A percentile compares a stretch with the other conserved stretches of the same genome.
Conservation (phyloP, 2,113 vertebrate species). For the Miniopterus natalensis region DNA sequence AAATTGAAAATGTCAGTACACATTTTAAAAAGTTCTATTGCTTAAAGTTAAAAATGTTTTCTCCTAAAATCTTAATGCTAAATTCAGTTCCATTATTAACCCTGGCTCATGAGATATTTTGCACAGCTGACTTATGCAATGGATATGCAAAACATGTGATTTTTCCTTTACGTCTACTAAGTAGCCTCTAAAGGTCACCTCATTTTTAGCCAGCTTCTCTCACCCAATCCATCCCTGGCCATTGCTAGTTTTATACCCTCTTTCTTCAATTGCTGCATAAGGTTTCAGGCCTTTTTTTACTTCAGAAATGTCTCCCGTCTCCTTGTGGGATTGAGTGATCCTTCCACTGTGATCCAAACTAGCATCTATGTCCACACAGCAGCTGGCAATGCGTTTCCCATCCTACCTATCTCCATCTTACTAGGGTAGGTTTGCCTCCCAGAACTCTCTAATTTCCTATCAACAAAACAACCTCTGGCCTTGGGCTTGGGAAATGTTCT, state of each 20-base stretch:
- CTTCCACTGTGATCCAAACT: background rate
- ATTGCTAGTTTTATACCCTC: background rate
- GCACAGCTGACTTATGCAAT: background rate
- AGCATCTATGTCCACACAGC: background rate
- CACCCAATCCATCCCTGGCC: accelerated
- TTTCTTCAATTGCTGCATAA: background rate
- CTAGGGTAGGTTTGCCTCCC: background rate
- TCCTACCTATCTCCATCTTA: background rate
- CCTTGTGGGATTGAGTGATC: background rate
- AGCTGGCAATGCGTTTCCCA: background rate
- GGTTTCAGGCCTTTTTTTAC: background rate
- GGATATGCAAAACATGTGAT: background rate
- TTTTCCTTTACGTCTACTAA: background rate
- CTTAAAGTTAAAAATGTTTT: conserved; percentile 3
- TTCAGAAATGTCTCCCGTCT: background rate
- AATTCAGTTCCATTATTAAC: conserved; percentile 20
- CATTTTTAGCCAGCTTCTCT: background rate
- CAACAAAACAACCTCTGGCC: conserved; percentile 15
- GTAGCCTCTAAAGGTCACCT: background rate
- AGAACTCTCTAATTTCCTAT: background rate
- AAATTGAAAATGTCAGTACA: background rate
- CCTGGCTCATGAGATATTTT: conserved; percentile 47
- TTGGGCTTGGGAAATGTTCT: background rate
- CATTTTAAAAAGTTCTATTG: background rate
- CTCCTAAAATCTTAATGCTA: background rate